These are phyloP conservation scores for Cyphomyrus discorhynchus DNA, from an alignment of 2,113 vertebrate genomes.

Conservation along the genomic window DNA sequence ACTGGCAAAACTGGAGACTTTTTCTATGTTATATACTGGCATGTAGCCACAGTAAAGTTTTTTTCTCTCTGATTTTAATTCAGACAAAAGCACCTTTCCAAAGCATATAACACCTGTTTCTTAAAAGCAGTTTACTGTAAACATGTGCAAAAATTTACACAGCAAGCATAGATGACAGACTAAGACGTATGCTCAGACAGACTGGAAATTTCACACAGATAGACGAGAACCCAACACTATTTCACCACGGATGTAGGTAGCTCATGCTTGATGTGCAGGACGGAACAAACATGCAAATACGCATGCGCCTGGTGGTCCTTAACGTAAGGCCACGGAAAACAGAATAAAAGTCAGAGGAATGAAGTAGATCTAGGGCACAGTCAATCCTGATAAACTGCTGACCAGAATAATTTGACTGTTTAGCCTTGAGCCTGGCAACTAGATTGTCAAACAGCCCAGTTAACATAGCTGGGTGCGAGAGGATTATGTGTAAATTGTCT, in stretches of 20 bases:
- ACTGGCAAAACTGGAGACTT: background rate
- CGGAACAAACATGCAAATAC: background rate
- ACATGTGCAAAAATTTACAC: background rate
- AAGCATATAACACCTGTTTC: background rate
- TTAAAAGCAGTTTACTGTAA: constrained; percentile 7
- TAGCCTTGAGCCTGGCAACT: background rate
- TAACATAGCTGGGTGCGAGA: constrained; percentile 20
- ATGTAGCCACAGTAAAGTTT: background rate
- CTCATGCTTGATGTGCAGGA: constrained; percentile 15
- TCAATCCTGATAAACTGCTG: background rate
- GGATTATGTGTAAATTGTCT: constrained; percentile 41
- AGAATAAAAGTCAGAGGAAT: background rate
- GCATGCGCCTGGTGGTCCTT: background rate
- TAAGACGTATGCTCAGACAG: background rate
- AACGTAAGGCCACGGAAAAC: background rate
- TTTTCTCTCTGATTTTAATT: background rate
- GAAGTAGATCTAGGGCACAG: background rate
- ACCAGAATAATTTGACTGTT: background rate
- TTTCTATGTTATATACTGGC: background rate
- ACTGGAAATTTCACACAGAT: background rate
- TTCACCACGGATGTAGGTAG: background rate
- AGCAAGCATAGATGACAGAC: background rate
- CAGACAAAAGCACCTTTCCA: background rate
- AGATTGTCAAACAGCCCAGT: background rate
- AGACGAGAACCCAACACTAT: background rate